Conservation (phyloP, 2,888 invertebrate species). For the Microchrysa polita region DNA sequence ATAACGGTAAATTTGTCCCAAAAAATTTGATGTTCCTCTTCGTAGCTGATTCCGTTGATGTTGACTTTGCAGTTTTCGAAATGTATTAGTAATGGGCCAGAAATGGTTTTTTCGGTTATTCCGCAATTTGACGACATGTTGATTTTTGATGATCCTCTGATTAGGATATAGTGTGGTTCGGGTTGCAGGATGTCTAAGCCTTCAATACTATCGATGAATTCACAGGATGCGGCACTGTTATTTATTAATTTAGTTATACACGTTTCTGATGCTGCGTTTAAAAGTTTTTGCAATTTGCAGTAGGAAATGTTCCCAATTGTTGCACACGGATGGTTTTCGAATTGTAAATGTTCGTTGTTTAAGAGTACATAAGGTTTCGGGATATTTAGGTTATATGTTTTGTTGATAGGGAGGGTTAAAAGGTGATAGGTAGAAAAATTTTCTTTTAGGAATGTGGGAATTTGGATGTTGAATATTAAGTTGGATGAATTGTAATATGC, state of each 20-base stretch:
- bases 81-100: conserved; percentile 17
- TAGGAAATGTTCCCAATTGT: background rate
- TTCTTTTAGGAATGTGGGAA: background rate
- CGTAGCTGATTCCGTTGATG: conserved; percentile 21
- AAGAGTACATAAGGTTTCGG: background rate
- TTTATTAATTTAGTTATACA: conserved; percentile 10
- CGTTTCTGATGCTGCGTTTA: too few species aligned
- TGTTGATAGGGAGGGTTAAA: background rate
- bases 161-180: conserved; percentile 4
- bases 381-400: background rate
- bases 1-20: conserved; percentile 28
- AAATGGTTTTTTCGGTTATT: background rate
- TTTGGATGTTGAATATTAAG: background rate
- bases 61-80: conserved; percentile 15
- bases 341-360: background rate
- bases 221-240: background rate
- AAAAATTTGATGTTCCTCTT: conserved; percentile 2
- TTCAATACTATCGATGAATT: background rate
- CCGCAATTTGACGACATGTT: background rate
- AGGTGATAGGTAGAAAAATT: background rate
- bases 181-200: background rate
- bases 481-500: background rate
- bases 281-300: too few species aligned
- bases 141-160: background rate
- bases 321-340: background rate